These are phyloP conservation scores for Sus scrofa DNA, from an alignment of 2,113 vertebrate genomes.

Conservation along the genomic window DNA sequence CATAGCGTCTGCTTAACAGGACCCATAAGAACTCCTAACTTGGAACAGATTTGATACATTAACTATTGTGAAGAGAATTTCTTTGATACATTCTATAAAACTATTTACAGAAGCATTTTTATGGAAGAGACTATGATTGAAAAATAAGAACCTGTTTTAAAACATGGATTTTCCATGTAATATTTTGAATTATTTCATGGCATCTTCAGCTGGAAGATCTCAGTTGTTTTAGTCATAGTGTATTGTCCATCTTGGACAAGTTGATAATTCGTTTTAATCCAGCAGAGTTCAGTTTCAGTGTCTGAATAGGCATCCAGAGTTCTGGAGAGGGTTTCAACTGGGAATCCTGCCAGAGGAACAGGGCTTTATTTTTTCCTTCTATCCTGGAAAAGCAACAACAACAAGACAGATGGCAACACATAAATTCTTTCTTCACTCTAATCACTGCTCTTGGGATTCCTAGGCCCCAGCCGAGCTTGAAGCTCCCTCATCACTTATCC, in stretches of 20 bases:
- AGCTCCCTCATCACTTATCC: too few species aligned
- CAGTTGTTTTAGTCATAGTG: background rate
- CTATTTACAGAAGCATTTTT: slow-evolving; percentile 48
- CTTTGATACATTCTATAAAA: background rate
- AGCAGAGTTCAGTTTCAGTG: background rate
- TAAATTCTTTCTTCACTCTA: background rate
- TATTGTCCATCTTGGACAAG: slow-evolving; percentile 39
- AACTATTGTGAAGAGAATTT: slow-evolving; percentile 32
- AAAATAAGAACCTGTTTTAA: slow-evolving; percentile 48
- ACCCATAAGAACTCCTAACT: background rate
- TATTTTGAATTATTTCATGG: slow-evolving; percentile 37
- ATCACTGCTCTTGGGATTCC: background rate
- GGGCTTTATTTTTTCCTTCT: background rate
- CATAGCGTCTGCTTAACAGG: background rate
- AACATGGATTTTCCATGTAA: slow-evolving; percentile 35
- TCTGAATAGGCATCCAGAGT: background rate
- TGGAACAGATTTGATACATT: slow-evolving; percentile 46
- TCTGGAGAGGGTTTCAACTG: background rate
- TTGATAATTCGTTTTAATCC: background rate
- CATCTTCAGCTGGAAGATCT: slow-evolving; percentile 29
- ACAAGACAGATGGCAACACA: background rate
- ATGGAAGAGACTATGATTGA: slow-evolving; percentile 55
- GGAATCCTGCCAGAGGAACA: background rate
- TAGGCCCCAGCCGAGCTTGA: too few species aligned
- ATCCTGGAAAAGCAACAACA: background rate